Conservation (phyloP, 2,888 invertebrate species). For the Dasypolia templi region DNA sequence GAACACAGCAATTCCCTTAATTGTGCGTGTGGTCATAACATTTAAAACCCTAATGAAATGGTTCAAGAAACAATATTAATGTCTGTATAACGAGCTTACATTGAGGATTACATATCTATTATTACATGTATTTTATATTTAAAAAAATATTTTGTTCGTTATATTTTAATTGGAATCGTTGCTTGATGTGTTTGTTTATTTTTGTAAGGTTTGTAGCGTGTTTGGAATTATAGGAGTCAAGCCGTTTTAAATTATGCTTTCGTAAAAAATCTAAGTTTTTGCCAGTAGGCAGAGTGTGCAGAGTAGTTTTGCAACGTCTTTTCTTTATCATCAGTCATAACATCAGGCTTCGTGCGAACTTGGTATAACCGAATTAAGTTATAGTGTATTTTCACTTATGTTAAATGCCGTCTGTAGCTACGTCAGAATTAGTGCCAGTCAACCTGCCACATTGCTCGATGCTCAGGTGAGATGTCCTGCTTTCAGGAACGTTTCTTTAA, state of each 20-base stretch:
- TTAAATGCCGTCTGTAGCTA: no score
- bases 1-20: conserved; percentile 51
- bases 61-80: conserved; percentile 64
- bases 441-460: no score
- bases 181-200: conserved; percentile 37
- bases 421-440: no score
- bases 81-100: conserved; percentile 68
- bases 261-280: not conserved
- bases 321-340: no score
- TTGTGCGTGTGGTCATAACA: conserved; percentile 56
- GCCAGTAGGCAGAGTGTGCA: no score
- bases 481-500: no score
- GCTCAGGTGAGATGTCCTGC: no score
- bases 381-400: no score
- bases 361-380: no score
- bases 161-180: conserved; percentile 60
- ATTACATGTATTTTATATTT: conserved; percentile 72
- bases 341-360: no score
- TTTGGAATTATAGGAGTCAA: not conserved
- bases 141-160: conserved; percentile 67
- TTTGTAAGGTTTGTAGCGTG: conserved; percentile 5
- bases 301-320: not conserved
- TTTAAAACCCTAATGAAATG: conserved; percentile 61
- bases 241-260: not conserved
- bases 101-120: conserved; percentile 69